Conservation (phyloP, 2,888 invertebrate genomes). For the Eubasilissa splendida region DNA sequence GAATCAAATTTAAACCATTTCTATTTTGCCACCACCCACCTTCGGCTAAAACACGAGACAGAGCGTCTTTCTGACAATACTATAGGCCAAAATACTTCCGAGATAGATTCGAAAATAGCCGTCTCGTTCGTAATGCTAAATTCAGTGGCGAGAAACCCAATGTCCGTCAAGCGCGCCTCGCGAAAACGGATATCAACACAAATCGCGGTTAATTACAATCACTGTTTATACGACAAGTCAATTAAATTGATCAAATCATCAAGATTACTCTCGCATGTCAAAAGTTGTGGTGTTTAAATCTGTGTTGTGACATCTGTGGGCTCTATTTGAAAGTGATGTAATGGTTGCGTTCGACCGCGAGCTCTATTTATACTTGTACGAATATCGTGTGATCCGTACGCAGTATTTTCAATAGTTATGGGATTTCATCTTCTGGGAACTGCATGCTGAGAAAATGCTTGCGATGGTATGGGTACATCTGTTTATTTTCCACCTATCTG, state of each 20-base stretch:
- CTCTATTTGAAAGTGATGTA: slow-evolving; percentile 26
- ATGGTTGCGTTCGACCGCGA: not conserved
- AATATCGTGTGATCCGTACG: not conserved
- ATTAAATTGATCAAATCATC: slow-evolving; percentile 9
- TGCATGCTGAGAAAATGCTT: slow-evolving; percentile 57
- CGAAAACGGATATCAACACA: slow-evolving; percentile 19
- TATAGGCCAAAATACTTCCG: slow-evolving; percentile 33
- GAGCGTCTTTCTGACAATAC: slow-evolving; percentile 27
- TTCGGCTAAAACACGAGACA: not conserved
- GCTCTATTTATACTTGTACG: slow-evolving; percentile 28
- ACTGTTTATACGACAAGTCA: not conserved
- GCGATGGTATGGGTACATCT: slow-evolving; percentile 48
- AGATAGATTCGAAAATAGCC: slow-evolving; percentile 43
- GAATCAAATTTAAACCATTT: not conserved
- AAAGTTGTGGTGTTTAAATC: slow-evolving; percentile 5
- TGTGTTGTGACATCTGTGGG: slow-evolving; percentile 28
- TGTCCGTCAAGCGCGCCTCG: slow-evolving; percentile 30
- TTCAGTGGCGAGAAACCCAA: slow-evolving; percentile 33
- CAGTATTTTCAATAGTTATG: slow-evolving; percentile 7
- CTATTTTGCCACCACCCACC: not conserved
- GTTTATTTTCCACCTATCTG: too few species aligned
- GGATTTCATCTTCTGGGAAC: slow-evolving; percentile 12
- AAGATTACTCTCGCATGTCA: not conserved
- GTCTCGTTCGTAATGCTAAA: slow-evolving; percentile 30
- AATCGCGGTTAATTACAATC: not conserved